These are phyloP conservation scores for Prolemur simus DNA, from an alignment of 2,113 vertebrate genomes.

Conservation along the genomic window DNA sequence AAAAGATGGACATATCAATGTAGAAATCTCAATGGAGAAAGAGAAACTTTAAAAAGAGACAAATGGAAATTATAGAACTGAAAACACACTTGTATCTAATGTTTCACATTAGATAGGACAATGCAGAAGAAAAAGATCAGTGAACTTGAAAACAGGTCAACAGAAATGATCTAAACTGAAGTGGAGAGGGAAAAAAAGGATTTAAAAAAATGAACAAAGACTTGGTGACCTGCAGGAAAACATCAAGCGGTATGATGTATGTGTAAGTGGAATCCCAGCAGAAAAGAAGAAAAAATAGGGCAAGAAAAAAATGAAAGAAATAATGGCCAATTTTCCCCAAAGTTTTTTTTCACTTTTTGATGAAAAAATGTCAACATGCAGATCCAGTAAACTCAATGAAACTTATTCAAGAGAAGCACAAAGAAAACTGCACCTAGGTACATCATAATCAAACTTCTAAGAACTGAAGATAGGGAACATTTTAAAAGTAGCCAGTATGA, in stretches of 20 bases:
- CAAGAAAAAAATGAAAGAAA: neutral
- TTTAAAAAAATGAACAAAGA: neutral
- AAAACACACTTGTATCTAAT: neutral
- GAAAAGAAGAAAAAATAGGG: neutral
- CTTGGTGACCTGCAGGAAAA: neutral
- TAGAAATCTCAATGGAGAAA: neutral
- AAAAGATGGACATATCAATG: neutral
- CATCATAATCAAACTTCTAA: neutral
- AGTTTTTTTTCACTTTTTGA: neutral
- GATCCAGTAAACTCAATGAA: neutral
- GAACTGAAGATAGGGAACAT: neutral
- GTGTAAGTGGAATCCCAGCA: neutral
- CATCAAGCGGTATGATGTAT: neutral
- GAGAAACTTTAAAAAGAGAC: neutral
- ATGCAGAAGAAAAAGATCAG: neutral
- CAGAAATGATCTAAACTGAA: neutral
- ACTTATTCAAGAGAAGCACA: neutral
- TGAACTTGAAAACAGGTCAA: neutral
- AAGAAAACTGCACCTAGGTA: neutral
- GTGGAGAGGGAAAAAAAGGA: neutral
- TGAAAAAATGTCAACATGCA: neutral
- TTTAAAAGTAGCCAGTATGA: neutral
- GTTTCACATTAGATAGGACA: neutral
- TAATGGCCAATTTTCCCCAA: neutral
- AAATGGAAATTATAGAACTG: neutral